Evolutionary conservation across 2,888 invertebrate genomes (phyloP).

Genomic region (Sussaba pulchella): DNA sequence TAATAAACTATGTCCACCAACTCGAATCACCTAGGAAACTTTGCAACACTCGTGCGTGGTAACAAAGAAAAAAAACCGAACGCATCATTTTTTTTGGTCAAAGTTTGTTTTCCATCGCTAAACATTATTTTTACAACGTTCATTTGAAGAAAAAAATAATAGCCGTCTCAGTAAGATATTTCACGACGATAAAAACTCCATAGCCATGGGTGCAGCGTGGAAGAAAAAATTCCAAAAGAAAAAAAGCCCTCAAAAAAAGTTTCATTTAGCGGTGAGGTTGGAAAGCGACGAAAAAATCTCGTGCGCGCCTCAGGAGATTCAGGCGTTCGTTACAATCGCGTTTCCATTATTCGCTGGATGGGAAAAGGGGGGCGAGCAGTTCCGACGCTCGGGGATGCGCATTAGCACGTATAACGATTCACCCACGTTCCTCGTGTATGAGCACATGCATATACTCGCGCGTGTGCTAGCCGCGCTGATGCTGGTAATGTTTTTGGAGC

Average conservation of each 20-base stretch:
- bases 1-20: too few relatives aligned
- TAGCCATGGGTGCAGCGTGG: slow-evolving; percentile 7
- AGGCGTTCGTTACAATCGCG: slow-evolving; percentile 68
- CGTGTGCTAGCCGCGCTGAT: neutral
- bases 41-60: too few relatives aligned
- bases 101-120: too few relatives aligned
- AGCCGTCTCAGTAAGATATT: neutral
- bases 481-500: slow-evolving; percentile 8
- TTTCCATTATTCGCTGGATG: slow-evolving; percentile 62
- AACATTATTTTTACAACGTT: slow-evolving; percentile 18
- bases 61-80: too few relatives aligned
- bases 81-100: neutral
- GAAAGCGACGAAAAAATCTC: slow-evolving; percentile 37
- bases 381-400: slow-evolving; percentile 44
- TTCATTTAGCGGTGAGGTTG: slow-evolving; percentile 1
- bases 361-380: slow-evolving; percentile 24
- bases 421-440: neutral
- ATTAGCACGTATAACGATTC: slow-evolving; percentile 40
- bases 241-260: neutral
- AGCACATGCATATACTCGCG: neutral
- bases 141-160: slow-evolving; percentile 30
- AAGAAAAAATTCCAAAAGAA: slow-evolving; percentile 2
- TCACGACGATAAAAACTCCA: slow-evolving; percentile 35
- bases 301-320: slow-evolving; percentile 40
- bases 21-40: too few relatives aligned